Evolutionary conservation across 2,888 invertebrate genomes (phyloP), one percentile per base, ranked within the genome.

Genomic region (Brachyptera risi): DNA sequence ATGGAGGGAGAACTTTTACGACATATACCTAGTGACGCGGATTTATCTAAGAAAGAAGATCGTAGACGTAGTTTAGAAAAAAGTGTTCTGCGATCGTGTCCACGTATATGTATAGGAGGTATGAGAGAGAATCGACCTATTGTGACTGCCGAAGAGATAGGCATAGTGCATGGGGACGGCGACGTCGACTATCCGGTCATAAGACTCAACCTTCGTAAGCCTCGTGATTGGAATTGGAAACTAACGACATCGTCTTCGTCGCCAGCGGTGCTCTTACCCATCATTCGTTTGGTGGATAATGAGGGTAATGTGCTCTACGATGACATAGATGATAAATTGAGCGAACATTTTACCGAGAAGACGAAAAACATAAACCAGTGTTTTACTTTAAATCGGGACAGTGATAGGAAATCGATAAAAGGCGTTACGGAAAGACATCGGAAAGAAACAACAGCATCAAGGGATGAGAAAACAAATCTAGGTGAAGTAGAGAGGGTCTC

Each of bases 191-290:
- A 70, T 67, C 82, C 83, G 68, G 75, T 83, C 67, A 83, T 85
- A 69, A 77, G 80, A 63, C 79, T 85, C 67, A 83, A 84, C 73
- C 74, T 85, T 65, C 78, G 80, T 70, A 84, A 83, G 72, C 82
- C 84, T 51, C 78, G 75, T 69, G 79, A 80, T 67, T 82, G 80
- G 75, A 82, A 82, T 74, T 85, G 84, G 84, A 81, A 84, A 72
- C 72, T 85, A 66, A 78, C 83, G 47, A 84, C 61, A 1, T 61
- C 57, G 13, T 31, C 61, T 4, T 61, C 61, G 11, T 49, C 61
- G 19, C 61, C 61, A 4, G 44, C 61, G 26, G 40, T 61, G 17
- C 15, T 61, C 11, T 19, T 56, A 21, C 60, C 56, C n/a, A 42
- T 50, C 17, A 56, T 60, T 24, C 56, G 51, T 40, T 75, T 83